Conservation (phyloP, 1,140 invertebrate genomes). For the Brachionus paranguensis region DNA sequence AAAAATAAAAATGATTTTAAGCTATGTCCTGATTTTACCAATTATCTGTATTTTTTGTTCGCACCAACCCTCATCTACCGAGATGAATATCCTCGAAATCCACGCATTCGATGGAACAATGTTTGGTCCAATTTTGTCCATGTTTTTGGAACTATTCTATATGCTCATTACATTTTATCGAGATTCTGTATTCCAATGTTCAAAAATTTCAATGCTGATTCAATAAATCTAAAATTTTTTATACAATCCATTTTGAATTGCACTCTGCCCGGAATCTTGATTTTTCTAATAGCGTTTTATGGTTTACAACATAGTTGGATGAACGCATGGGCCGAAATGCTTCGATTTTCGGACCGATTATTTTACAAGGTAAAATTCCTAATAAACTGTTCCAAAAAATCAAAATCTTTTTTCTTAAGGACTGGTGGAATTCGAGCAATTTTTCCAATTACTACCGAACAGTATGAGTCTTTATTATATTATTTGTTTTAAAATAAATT, state of each 20-base stretch:
- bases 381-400: neutral
- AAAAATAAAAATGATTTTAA: constrained; percentile 40
- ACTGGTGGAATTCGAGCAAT: constrained; percentile 86
- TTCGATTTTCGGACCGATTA: constrained; percentile 72
- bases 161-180: constrained; percentile 71
- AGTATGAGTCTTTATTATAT: neutral
- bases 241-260: constrained; percentile 66
- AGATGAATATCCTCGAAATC: constrained; percentile 72
- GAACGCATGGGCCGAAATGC: constrained; percentile 78
- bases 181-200: constrained; percentile 66
- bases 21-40: constrained; percentile 64
- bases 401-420: constrained; percentile 59
- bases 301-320: constrained; percentile 77
- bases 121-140: constrained; percentile 68
- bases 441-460: constrained; percentile 70
- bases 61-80: constrained; percentile 80
- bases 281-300: constrained; percentile 72
- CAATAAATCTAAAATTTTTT: constrained; percentile 59
- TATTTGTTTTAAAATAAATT: neutral
- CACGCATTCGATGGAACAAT: constrained; percentile 67
- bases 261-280: constrained; percentile 68
- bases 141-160: constrained; percentile 69
- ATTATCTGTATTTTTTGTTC: constrained; percentile 78
- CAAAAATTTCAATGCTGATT: too few relatives aligned
- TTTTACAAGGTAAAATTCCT: constrained; percentile 53